A percentile compares a stretch with the other conserved stretches of the same genome.
These are phyloP conservation scores for Brachionus koreanus DNA, from an alignment of 1,140 invertebrate species.

Conservation along the genomic window DNA sequence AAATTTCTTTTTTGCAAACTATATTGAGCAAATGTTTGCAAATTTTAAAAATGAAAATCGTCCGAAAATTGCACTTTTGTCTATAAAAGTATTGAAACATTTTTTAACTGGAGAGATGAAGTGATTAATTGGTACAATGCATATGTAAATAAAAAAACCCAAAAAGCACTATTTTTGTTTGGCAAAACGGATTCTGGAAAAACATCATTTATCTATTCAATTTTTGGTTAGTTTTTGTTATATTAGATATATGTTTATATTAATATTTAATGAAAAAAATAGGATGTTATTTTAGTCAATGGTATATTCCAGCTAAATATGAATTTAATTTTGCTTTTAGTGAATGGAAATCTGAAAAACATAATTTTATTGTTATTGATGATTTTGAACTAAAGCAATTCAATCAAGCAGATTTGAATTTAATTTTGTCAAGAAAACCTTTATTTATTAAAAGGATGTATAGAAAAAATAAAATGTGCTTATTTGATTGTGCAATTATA, in stretches of 20 bases:
- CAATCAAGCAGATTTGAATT: not conserved
- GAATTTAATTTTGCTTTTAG: no score
- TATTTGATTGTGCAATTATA: not conserved
- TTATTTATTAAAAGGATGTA: not conserved
- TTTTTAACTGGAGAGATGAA: not conserved
- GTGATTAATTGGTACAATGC: not conserved
- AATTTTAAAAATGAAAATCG: not conserved
- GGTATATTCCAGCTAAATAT: no score
- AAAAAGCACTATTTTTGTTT: not conserved
- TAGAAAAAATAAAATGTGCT: not conserved
- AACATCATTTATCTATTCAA: not conserved
- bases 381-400: not conserved
- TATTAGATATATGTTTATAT: no score
- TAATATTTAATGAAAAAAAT: no score
- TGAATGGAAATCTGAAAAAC: no score
- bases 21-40: not conserved
- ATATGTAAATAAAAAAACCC: not conserved
- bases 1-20: not conserved
- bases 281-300: not conserved
- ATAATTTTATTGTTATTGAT: not conserved
- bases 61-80: not conserved
- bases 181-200: not conserved
- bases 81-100: not conserved
- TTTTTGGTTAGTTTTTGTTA: not conserved
- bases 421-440: not conserved